A percentile compares a stretch with the other conserved stretches of the same genome.
Evolutionary conservation across 2,797 vertebrate species (phyloP).

Genomic region (Helostoma temminkii): DNA sequence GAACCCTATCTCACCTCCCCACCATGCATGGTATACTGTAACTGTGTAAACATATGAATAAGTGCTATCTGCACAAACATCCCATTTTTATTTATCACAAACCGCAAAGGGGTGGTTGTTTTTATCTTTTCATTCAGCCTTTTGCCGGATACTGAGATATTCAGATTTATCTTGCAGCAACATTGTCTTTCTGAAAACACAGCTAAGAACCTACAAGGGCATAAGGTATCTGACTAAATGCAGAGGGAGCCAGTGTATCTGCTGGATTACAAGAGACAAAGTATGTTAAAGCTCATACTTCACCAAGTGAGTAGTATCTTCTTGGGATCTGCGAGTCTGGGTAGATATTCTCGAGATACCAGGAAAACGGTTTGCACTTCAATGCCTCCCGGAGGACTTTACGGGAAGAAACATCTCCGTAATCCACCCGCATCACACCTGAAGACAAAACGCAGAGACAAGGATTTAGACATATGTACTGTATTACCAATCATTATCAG

Average conservation of each 20-base stretch:
- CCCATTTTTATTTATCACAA: conserved; percentile 42
- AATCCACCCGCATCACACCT: conserved; percentile 98
- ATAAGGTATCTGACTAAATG: conserved; percentile 38
- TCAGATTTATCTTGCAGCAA: conserved; percentile 34
- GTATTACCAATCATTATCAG: not conserved
- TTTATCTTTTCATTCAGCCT: conserved; percentile 46
- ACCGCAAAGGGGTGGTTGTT: conserved; percentile 32
- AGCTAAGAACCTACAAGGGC: conserved; percentile 37
- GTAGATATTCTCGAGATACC: conserved; percentile 98
- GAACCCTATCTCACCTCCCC: conserved; percentile 39
- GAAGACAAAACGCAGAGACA: conserved; percentile 29
- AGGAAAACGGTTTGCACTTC: conserved; percentile 95
- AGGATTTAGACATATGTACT: conserved; percentile 8
- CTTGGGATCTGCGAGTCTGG: conserved; percentile 98
- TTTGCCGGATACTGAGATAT: conserved; percentile 46
- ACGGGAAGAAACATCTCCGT: conserved; percentile 92
- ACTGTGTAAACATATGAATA: conserved; percentile 56
- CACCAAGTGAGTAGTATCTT: conserved; percentile 98
- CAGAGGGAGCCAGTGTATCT: conserved; percentile 17
- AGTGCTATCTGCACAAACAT: conserved; percentile 33
- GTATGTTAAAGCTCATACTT: conserved; percentile 87
- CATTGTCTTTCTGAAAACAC: conserved; percentile 32
- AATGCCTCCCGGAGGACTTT: conserved; percentile 91
- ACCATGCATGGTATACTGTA: conserved; percentile 23
- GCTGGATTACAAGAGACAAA: conserved; percentile 55